phyloP scores from a whole-genome alignment of 2,113 vertebrate genomes.

The Megaceryle maxima region DNA sequence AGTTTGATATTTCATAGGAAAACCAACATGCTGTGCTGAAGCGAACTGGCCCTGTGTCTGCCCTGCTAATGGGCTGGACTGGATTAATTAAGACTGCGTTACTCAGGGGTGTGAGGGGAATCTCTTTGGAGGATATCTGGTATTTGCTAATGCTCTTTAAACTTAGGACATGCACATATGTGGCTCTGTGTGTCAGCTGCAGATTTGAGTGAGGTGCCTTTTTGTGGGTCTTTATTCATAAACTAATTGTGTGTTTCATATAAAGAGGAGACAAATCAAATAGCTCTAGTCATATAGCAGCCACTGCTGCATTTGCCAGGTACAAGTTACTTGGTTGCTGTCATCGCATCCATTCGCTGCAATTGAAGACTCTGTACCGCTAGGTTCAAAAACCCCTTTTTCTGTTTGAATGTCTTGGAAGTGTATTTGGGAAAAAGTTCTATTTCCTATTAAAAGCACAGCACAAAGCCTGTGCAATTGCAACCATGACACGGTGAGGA shows the following conservation, averaged over 20 bases:
- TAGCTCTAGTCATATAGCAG: not conserved
- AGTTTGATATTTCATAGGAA: not conserved
- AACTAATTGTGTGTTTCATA: not conserved
- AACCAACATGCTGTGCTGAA: not conserved
- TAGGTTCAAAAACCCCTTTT: not conserved
- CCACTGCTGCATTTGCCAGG: not conserved
- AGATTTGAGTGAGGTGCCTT: not conserved
- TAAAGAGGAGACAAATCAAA: not conserved
- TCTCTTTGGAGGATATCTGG: not conserved
- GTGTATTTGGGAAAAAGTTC: not conserved
- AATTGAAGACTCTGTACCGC: not conserved
- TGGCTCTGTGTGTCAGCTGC: not conserved
- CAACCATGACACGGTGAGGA: not conserved
- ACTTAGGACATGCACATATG: accelerated
- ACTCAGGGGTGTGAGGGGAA: no score
- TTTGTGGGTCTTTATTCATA: not conserved
- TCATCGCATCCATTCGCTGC: not conserved
- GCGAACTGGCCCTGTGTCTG: not conserved
- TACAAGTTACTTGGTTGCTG: not conserved
- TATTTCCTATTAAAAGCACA: not conserved
- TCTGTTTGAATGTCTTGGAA: not conserved
- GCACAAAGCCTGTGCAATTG: not conserved
- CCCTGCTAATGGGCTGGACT: not conserved
- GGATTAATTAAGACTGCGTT: not conserved
- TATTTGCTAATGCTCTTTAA: not conserved